These are phyloP conservation scores for Myopa tessellatipennis DNA, from an alignment of 2,888 invertebrate species.

Conservation along the genomic window DNA sequence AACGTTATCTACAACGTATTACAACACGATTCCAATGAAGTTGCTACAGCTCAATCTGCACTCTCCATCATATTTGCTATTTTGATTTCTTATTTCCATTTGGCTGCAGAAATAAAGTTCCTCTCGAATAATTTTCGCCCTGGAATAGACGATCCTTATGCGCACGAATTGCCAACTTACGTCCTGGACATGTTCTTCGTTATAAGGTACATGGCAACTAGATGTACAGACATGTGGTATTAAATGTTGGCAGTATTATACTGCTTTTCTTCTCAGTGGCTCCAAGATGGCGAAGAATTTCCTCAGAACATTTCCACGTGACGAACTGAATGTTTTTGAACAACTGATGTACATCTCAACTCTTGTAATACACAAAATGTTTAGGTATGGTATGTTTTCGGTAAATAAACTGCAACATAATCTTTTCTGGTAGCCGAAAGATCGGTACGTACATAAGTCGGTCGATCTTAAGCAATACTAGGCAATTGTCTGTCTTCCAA, in stretches of 20 bases:
- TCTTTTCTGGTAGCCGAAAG: neutral
- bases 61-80: constrained; percentile 72
- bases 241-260: neutral
- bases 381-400: constrained; percentile 68
- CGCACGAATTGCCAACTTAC: constrained; percentile 49
- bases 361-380: constrained; percentile 71
- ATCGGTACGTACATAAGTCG: neutral
- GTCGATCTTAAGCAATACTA: neutral
- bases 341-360: constrained; percentile 70
- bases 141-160: neutral
- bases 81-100: constrained; percentile 76
- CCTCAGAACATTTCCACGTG: constrained; percentile 69
- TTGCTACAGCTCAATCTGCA: constrained; percentile 45
- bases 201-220: constrained; percentile 69
- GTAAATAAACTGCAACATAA: constrained; percentile 41
- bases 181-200: constrained; percentile 70
- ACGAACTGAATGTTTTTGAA: constrained; percentile 67
- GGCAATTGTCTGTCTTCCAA: neutral
- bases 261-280: constrained; percentile 68
- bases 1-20: constrained; percentile 51
- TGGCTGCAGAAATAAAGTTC: constrained; percentile 74
- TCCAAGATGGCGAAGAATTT: constrained; percentile 73
- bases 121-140: constrained; percentile 65
- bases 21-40: constrained; percentile 40
- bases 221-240: neutral